phyloP scores from a whole-genome alignment of 2,797 vertebrate genomes.

The Eulemur rubriventer region DNA sequence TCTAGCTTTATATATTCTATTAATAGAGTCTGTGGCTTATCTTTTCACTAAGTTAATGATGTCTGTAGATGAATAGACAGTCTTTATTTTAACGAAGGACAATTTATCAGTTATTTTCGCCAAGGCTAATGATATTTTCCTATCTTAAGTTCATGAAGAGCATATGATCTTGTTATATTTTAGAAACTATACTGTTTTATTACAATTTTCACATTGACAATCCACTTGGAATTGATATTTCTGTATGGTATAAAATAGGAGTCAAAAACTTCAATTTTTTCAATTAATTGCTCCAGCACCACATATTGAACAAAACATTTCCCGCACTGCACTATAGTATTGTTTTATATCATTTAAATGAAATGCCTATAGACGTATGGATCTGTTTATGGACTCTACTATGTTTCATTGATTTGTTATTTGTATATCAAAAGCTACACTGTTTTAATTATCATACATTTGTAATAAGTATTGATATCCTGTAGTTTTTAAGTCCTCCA shows the following conservation, averaged over 20 bases:
- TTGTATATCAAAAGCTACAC: background rate
- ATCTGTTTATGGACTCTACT: background rate
- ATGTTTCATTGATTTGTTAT: background rate
- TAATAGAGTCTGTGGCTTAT: background rate
- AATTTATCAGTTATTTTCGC: background rate
- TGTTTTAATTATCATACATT: background rate
- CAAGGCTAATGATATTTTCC: background rate
- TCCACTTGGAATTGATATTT: background rate
- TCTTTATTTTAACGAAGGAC: background rate
- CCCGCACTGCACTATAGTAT: background rate
- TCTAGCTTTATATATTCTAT: background rate
- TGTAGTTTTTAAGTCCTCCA: background rate
- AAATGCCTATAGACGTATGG: background rate
- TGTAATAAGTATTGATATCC: background rate
- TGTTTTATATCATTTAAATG: background rate
- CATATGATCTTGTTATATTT: background rate
- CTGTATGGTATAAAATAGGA: background rate
- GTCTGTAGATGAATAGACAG: background rate
- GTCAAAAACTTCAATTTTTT: background rate
- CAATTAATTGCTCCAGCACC: background rate
- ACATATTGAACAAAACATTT: background rate
- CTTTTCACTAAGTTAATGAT: background rate
- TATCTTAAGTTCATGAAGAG: background rate
- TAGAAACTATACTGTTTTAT: background rate
- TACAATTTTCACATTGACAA: background rate